Evolutionary conservation across 2,888 invertebrate genomes (phyloP).

Genomic region (Philonicus albiceps): DNA sequence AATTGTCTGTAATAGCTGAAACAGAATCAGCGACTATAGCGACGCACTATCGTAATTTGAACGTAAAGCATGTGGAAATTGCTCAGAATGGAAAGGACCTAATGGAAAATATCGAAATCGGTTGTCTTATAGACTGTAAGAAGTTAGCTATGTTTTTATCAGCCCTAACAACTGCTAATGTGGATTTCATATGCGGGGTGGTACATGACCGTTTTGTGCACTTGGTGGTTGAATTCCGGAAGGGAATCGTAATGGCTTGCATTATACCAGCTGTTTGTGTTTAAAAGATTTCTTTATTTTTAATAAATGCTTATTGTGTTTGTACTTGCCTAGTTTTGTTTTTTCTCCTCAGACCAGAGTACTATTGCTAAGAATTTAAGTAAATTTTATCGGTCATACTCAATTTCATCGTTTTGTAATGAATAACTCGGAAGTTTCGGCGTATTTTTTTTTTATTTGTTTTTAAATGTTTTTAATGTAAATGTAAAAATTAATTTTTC

Average conservation of each 20-base stretch:
- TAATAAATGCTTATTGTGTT: background rate
- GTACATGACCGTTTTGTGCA: slow-evolving; percentile 77
- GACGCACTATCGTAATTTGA: slow-evolving; percentile 79
- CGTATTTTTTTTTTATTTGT: no score
- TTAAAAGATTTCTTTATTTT: slow-evolving; percentile 49
- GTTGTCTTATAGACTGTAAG: slow-evolving; percentile 78
- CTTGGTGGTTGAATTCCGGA: slow-evolving; percentile 75
- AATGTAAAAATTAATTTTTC: no score
- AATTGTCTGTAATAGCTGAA: slow-evolving; percentile 76
- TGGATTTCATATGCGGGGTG: slow-evolving; percentile 78
- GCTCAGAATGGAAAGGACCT: slow-evolving; percentile 53
- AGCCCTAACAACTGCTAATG: slow-evolving; percentile 79
- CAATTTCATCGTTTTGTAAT: no score
- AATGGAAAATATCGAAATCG: slow-evolving; percentile 58
- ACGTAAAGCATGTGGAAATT: slow-evolving; percentile 65
- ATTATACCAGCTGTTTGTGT: slow-evolving; percentile 75
- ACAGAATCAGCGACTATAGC: slow-evolving; percentile 83
- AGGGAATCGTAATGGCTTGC: slow-evolving; percentile 80
- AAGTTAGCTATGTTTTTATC: slow-evolving; percentile 81
- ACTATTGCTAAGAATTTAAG: background rate
- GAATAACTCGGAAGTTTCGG: no score
- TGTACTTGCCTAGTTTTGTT: background rate
- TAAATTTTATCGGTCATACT: background rate
- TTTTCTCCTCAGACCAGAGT: background rate
- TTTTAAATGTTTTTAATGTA: no score